phyloP scores from a whole-genome alignment of 2,797 vertebrate genomes.

The Chelidonichthys spinosus region DNA sequence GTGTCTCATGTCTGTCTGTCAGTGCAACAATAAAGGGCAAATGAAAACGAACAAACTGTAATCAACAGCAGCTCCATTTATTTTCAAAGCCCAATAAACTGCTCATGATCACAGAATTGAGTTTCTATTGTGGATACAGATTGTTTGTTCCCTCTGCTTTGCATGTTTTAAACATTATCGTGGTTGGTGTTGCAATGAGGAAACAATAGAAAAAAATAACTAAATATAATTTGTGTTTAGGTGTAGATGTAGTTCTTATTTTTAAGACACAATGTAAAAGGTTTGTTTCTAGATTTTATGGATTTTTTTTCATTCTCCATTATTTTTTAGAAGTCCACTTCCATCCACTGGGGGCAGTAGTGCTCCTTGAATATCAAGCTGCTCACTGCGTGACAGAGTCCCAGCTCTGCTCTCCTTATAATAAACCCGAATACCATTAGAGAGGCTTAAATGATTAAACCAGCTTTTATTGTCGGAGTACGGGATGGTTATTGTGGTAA shows the following conservation, averaged over 20 bases:
- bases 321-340: too few relatives aligned
- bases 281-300: not conserved
- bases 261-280: not conserved
- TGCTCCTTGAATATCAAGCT: constrained; percentile 34
- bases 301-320: not conserved
- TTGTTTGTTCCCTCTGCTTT: constrained; percentile 4
- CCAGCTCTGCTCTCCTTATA: not conserved
- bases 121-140: constrained; percentile 16
- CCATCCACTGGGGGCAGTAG: constrained; percentile 72
- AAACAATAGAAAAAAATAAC: too few relatives aligned
- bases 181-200: not conserved
- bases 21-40: not conserved
- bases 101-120: not conserved
- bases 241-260: not conserved
- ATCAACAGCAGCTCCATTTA: constrained; percentile 25
- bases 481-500: not conserved
- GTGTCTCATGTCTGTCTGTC: constrained; percentile 5
- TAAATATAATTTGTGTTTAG: too few relatives aligned
- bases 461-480: too few relatives aligned
- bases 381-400: not conserved
- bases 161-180: not conserved
- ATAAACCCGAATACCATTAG: not conserved
- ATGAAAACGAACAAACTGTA: not conserved
- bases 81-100: constrained; percentile 45
- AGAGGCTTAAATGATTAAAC: not conserved